These are phyloP conservation scores for Montipora capitata DNA, from an alignment of 92 coral and sea anemone genomes.

Conservation along the genomic window DNA sequence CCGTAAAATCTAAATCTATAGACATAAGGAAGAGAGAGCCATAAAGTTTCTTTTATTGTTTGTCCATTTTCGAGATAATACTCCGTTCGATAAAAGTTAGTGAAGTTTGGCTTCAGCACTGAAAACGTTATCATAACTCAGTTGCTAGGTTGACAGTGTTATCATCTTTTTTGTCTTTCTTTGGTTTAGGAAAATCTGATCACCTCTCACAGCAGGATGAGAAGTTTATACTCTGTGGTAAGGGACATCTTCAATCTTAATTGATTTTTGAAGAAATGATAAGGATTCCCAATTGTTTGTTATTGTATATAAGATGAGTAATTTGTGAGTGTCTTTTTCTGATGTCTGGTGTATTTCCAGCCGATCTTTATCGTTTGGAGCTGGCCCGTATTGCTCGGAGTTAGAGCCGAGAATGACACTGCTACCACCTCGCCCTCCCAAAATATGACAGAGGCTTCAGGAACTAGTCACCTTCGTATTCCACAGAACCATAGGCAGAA, in stretches of 20 bases:
- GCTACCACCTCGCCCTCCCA: too few species aligned
- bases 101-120: background rate
- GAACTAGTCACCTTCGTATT: too few species aligned
- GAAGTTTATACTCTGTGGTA: constrained; percentile 24
- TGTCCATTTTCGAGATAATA: constrained; percentile 14
- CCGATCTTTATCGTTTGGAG: too few species aligned
- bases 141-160: constrained; percentile 7
- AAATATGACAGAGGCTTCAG: too few species aligned
- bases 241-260: constrained; percentile 21
- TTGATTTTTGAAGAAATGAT: constrained; percentile 12
- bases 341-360: too few species aligned
- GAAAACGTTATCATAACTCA: constrained; percentile 14
- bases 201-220: constrained; percentile 27
- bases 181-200: too few species aligned
- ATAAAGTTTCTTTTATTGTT: background rate
- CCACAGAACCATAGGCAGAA: too few species aligned
- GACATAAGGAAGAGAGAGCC: background rate
- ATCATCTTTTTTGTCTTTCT: background rate
- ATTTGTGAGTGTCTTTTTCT: background rate
- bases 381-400: too few species aligned
- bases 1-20: background rate
- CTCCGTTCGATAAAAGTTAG: background rate
- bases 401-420: too few species aligned
- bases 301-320: background rate
- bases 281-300: constrained; percentile 12